phyloP scores from a whole-genome alignment of 2,797 vertebrate species.

The Apogon talboti region DNA sequence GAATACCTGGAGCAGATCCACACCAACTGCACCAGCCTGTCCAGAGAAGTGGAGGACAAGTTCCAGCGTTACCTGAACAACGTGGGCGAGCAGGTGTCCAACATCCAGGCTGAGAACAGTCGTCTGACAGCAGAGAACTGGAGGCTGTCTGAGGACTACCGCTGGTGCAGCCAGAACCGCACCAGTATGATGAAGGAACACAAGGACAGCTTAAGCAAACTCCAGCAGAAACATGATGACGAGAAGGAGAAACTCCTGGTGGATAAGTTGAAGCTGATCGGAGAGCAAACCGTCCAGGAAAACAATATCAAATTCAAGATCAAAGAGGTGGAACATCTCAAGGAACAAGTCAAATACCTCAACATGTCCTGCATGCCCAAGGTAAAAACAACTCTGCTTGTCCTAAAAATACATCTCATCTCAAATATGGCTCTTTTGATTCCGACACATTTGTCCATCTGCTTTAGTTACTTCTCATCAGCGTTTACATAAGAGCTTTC shows the following conservation, averaged over 20 bases:
- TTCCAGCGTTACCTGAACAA: conserved; percentile 80
- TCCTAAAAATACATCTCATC: no score
- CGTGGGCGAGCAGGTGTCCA: conserved; percentile 70
- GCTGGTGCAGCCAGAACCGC: conserved; percentile 76
- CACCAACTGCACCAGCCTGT: conserved; percentile 83
- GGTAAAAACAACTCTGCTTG: conserved; percentile 45
- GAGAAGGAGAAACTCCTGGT: conserved; percentile 70
- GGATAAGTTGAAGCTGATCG: conserved; percentile 69
- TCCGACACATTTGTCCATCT: no score
- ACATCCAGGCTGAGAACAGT: conserved; percentile 65
- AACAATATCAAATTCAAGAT: conserved; percentile 66
- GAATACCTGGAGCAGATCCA: conserved; percentile 81
- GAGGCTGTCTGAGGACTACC: conserved; percentile 64
- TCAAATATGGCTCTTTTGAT: no score
- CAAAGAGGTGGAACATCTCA: conserved; percentile 61
- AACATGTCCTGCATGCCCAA: conserved; percentile 61
- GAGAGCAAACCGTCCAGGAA: conserved; percentile 54
- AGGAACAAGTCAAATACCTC: conserved; percentile 56
- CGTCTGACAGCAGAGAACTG: conserved; percentile 73
- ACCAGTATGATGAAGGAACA: conserved; percentile 49
- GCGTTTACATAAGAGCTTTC: no score
- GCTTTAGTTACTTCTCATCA: no score
- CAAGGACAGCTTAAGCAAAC: conserved; percentile 27
- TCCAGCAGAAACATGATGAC: conserved; percentile 67
- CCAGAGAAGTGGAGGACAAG: conserved; percentile 78